These are phyloP conservation scores for Anagyrus pseudococci DNA, from an alignment of 2,888 invertebrate species.

Conservation along the genomic window DNA sequence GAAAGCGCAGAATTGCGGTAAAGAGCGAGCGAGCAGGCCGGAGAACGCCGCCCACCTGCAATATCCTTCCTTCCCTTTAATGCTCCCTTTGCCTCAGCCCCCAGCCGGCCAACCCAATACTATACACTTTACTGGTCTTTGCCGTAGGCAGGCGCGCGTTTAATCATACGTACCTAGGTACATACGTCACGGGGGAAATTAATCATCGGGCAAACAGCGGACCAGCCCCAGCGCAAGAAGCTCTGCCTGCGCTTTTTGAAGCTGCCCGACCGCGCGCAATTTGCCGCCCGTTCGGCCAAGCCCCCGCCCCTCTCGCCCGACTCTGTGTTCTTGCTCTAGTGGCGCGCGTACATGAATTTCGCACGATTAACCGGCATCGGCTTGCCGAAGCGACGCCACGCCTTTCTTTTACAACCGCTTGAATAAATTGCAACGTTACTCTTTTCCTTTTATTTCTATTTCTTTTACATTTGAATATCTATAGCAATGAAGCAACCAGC, in stretches of 20 bases:
- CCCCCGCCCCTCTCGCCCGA: too few relatives aligned
- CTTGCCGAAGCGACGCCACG: too few relatives aligned
- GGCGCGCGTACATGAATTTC: slow-evolving; percentile 14
- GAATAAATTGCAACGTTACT: too few relatives aligned
- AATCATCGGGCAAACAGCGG: slow-evolving; percentile 26
- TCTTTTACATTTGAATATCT: too few relatives aligned
- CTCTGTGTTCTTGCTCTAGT: background rate
- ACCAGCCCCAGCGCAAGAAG: too few relatives aligned
- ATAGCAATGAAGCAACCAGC: too few relatives aligned
- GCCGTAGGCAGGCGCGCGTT: slow-evolving; percentile 26
- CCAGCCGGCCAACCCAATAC: background rate
- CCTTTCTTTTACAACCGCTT: too few relatives aligned
- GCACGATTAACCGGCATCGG: slow-evolving; percentile 5
- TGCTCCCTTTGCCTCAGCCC: slow-evolving; percentile 12
- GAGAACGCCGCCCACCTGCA: background rate
- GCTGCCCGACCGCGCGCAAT: background rate
- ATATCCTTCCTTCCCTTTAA: slow-evolving; percentile 11
- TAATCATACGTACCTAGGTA: slow-evolving; percentile 42
- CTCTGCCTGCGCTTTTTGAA: slow-evolving; percentile 2
- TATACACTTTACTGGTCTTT: background rate
- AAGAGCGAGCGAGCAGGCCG: too few relatives aligned
- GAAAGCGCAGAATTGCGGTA: too few relatives aligned
- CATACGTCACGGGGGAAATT: slow-evolving; percentile 30
- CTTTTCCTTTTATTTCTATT: too few relatives aligned
- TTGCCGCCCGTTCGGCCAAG: slow-evolving; percentile 15